Base-by-base conservation (phyloP, 1,140 invertebrate species). In the Berghia stephanieae region DNA sequence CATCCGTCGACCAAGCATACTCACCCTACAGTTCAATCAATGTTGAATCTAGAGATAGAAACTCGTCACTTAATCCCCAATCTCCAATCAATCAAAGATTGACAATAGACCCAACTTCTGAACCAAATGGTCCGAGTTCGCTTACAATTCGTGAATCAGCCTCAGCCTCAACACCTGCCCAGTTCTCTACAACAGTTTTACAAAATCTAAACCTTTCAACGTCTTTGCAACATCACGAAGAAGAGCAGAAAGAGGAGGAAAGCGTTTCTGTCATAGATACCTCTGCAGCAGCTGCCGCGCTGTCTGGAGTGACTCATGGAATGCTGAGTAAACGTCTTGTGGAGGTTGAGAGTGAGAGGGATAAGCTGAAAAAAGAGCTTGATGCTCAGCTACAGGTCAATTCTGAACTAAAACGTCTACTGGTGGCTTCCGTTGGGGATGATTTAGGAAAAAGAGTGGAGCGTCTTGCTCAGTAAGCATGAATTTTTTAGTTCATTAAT, bases 341-440 rank as follows among this genome's bases (percentile, higher is more conserved):
- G 18, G 78, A 84, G 24, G 43, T 86, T 24, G 82, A 85, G 68
- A 79, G 84, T 42, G 87, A 89, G 38, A 85, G 84, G n/a, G 80
- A 80, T 8, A 82, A 81, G 8, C 90, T 94, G 24, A 92, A 94
- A 83, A 92, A 92, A 84, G 93, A 95, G 80, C 89, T 94, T 4
- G 94, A 87, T 75, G 81, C 88, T 43, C 88, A 89, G 79, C 82
- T 86, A 31, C 70, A 97, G 93, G 95, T 98, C 0, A 98, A 98
- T 90, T 93, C 94, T 77, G 96, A 98, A 89, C 90, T 98, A 46
- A 98, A 98, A 89, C 96, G 94, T 87, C 92, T 98, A 86, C 87
- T 98, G 44, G 95, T 98, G 2, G 96, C 96, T 34, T 96, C 96
- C 36, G 94, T 98, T 60, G 96, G 96, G 24, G 96, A 98, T 90